Base-by-base conservation (phyloP, 2,888 invertebrate species). In the Eristalinus sepulchralis region DNA sequence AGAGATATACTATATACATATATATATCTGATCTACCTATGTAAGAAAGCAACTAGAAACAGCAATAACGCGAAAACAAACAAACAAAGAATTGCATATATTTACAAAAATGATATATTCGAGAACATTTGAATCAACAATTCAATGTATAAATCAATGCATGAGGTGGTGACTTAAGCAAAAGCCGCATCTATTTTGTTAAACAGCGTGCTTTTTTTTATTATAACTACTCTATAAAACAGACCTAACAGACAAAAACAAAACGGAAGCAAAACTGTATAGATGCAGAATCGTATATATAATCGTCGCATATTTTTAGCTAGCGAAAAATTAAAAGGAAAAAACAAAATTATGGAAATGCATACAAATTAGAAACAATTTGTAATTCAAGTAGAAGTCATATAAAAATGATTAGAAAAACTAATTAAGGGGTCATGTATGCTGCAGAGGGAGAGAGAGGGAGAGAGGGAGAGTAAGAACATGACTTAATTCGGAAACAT, bases 291-390 rank as follows among this genome's bases (percentile, higher is more conserved):
- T 78, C 77, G 78, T 75, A 71, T 71, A 79, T 73, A 79, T 73
- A 73, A 73, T 73, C 81, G 68, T 85, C 79, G 82, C 77, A 78
- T 82, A 86, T 71, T 79, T 72, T 62, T 86, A 86, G 83, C 78
- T 86, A 86, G 83, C 73, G 60, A 75, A 82, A 60, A 59, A 17
- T 47, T 17, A 47, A 34, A 47, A 71, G 17, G 27, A 57, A 64
- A 34, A 47, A 71, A 20, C 20, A 57, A 64, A 68, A 71, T 2
- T 11, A 31, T 31, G 20, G 64, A 55, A 27, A 73, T 73, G 13
- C 24, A 39, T 70, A 36, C 66, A 75, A 53, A 62, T 62, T 33
- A 71, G 20, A 33, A 33, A 36, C 10, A 55, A 78, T 73, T 59
- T 62, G 66, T 34, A 83, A 71, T 53, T 33, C 33, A 59, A 31